Evolutionary conservation across 2,888 invertebrate species (phyloP).

Genomic region (Temnothorax ravouxi): DNA sequence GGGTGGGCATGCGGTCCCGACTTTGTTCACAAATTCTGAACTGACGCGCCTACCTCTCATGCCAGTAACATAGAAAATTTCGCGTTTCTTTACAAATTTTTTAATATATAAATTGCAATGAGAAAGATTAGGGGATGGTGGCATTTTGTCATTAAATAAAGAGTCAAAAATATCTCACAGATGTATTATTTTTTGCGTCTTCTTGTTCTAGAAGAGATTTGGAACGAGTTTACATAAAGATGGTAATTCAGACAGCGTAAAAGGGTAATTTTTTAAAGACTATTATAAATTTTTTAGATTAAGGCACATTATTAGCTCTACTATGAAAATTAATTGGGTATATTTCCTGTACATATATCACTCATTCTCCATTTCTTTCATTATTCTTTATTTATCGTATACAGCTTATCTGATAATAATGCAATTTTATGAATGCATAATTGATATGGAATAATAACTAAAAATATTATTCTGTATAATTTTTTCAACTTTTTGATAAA

Average conservation of each 20-base stretch:
- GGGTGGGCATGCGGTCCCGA: conserved; percentile 19
- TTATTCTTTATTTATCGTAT: neutral
- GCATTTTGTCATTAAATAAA: neutral
- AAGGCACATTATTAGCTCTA: no score
- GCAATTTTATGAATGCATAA: neutral
- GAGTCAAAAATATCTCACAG: neutral
- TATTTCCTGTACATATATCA: no score
- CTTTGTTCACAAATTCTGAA: conserved; percentile 45
- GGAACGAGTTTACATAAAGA: neutral
- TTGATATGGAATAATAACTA: neutral
- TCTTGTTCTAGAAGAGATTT: neutral
- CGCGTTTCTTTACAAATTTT: neutral
- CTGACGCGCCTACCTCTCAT: neutral
- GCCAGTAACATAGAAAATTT: neutral
- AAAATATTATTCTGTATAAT: neutral
- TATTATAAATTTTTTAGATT: no score
- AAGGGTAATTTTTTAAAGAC: no score
- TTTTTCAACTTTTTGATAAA: neutral
- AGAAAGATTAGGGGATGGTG: no score
- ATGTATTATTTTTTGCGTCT: neutral
- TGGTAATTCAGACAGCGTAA: no score
- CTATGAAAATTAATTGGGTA: no score
- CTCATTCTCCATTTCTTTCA: neutral
- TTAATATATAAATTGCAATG: neutral
- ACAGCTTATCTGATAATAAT: neutral